Evolutionary conservation across 2,113 vertebrate species (phyloP), one percentile per base, ranked within the genome.

Genomic region (Aramus guarauna): DNA sequence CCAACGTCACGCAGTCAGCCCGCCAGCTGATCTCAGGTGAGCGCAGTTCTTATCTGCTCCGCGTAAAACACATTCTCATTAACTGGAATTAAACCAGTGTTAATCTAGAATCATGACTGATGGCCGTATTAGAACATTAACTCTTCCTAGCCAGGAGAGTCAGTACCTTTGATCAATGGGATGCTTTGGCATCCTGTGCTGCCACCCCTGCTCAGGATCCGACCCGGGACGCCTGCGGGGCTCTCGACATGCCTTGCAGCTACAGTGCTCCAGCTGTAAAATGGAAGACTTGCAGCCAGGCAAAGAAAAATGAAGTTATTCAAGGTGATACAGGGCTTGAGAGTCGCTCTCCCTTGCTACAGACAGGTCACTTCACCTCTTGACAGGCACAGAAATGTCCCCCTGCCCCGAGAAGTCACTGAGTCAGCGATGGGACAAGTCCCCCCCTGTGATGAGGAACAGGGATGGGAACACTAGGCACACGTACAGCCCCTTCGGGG

Each of bases 381-480:
- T 27, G 2, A 4, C 26, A 19, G 22, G 14, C 27, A 9, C 18
- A 10, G 18, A 45, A 34, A 12, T 32, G 1, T 7, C 47, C 14
- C 63, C 43, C 11, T 3, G 36, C 55, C 26, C 66, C 0, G 3
- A 23, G 37, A 30, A 30, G 45, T 6, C 27, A 7, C 30, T 5
- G 5, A 24, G 47, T 0, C 1, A 9, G 34, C 1, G 47, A 13
- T 1, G 6, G 52, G 52, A 58, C n/a, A 17, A 36, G 20, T 43
- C 27, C 26, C 0, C 3, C 11, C 24, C 48, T 2, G 2, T 0
- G 18, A 13, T 0, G 17, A 32, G 52, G 60, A 20, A 16, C 1
- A 30, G 52, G 60, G 23, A 19, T 1, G 3, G 27, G 36, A 29
- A 37, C 12, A 3, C 23, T 2, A 8, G 34, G 32, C 10, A 3